phyloP scores from a whole-genome alignment of 2,113 vertebrate species.

The Calyptomena viridis region DNA sequence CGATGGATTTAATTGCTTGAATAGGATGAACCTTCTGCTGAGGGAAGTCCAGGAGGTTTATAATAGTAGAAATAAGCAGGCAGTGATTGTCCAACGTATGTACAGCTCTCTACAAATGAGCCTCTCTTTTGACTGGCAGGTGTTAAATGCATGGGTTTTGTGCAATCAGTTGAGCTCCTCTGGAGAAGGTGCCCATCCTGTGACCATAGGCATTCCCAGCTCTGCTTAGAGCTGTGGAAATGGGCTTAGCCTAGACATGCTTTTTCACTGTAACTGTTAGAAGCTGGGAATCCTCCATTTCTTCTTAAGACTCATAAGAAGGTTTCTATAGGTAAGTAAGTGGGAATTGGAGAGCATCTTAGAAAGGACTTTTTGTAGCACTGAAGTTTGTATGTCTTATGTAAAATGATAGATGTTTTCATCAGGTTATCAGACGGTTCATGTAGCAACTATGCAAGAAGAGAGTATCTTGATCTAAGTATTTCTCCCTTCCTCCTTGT shows the following conservation, averaged over 20 bases:
- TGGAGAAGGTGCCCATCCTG: background rate
- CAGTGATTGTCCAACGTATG: background rate
- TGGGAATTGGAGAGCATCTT: background rate
- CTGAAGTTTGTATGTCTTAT: background rate
- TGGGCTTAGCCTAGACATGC: background rate
- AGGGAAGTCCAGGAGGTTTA: background rate
- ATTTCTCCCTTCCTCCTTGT: background rate
- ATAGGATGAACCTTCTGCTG: background rate
- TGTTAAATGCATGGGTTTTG: background rate
- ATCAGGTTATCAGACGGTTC: background rate
- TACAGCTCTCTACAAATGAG: background rate
- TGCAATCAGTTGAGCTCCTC: background rate
- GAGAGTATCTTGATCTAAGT: background rate
- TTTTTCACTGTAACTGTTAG: background rate
- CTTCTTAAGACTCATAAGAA: background rate
- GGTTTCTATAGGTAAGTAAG: background rate
- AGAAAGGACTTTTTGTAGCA: background rate
- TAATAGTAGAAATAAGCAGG: background rate
- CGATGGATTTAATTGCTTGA: background rate
- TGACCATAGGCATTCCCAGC: rapidly evolving
- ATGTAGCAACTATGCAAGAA: background rate
- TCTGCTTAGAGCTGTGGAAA: background rate
- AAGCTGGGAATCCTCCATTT: background rate
- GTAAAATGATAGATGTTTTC: background rate
- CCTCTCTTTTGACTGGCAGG: background rate